Evolutionary conservation across 2,797 vertebrate species (phyloP), one percentile per base, ranked within the genome.

Genomic region (Pangasius sanitwongsei): DNA sequence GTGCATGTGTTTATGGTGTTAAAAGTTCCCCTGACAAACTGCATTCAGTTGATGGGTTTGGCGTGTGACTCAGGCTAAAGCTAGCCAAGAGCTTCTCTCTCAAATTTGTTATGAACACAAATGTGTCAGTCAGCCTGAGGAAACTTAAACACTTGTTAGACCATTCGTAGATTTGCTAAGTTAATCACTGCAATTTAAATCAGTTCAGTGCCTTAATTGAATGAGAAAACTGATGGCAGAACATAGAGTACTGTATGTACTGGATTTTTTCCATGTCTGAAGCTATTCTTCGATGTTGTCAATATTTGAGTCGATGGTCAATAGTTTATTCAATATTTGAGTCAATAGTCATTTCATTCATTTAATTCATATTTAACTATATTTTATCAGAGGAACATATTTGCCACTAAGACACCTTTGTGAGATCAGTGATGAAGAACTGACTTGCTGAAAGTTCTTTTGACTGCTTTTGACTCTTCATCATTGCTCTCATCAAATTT

Each of bases 131-230:
- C 69, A 84, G 69, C 77, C n/a, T 78, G 20, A 59, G 57, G 63
- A 85, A n/a, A 86, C 63, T 88, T 89, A 85, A 72, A 89, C 80
- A 90, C 80, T 72, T 88, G 87, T 84, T 63, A 88, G 65, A 84
- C 82, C 83, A n/a, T n/a, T n/a, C n/a, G n/a, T n/a, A n/a, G n/a
- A n/a, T n/a, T n/a, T n/a, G n/a, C n/a, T n/a, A n/a, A n/a, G n/a
- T n/a, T n/a, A n/a, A n/a, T n/a, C 37, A 57, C 37, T 63, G 59
- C 48, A 83, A 90, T 85, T 88, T 87, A 92, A 90, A 91, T 93
- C 91, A 91, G 87, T 92, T 91, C 89, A 86, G 91, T 57, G 72
- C 48, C 34, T 61, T 44, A 57, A 85, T 1, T 69, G 15, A 69
- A 9, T 23, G 44, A 78, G 6, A 44, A 83, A 53, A 28, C 86